Percentiles rank a stretch among this genome's conserved stretches.
Evolutionary conservation across 2,113 vertebrate species (phyloP).

Genomic region (Craseonycteris thonglongyai): DNA sequence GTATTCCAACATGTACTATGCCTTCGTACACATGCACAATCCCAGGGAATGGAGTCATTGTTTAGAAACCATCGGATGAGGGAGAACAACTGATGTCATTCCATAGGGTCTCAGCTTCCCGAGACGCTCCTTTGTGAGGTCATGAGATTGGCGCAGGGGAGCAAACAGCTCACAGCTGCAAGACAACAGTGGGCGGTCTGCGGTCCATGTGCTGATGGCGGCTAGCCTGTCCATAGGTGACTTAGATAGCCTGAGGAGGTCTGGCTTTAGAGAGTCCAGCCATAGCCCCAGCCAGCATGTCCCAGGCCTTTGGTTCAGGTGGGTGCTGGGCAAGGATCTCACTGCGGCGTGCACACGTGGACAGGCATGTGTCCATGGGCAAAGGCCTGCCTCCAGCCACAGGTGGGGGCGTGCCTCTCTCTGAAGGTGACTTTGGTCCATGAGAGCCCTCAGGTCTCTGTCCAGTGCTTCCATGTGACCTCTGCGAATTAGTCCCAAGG

Average conservation of each 20-base stretch:
- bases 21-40: too few relatives aligned
- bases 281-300: neutral
- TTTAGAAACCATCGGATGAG: too few relatives aligned
- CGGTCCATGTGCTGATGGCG: neutral
- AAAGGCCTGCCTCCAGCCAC: neutral
- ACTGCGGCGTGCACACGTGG: accelerated
- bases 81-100: too few relatives aligned
- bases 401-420: neutral
- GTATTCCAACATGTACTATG: too few relatives aligned
- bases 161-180: too few relatives aligned
- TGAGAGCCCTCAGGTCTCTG: neutral
- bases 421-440: neutral
- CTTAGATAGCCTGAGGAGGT: neutral
- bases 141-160: too few relatives aligned
- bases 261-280: neutral
- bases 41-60: too few relatives aligned
- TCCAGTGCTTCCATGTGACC: accelerated
- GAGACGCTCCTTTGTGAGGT: too few relatives aligned
- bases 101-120: too few relatives aligned
- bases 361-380: too few relatives aligned
- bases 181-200: too few relatives aligned
- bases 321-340: accelerated
- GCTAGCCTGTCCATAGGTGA: neutral
- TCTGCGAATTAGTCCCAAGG: neutral
- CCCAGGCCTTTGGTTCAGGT: neutral